Percentiles rank a stretch among this genome's conserved stretches.
Evolutionary conservation across 1,140 invertebrate species (phyloP).

Genomic region (Drosophila busckii): DNA sequence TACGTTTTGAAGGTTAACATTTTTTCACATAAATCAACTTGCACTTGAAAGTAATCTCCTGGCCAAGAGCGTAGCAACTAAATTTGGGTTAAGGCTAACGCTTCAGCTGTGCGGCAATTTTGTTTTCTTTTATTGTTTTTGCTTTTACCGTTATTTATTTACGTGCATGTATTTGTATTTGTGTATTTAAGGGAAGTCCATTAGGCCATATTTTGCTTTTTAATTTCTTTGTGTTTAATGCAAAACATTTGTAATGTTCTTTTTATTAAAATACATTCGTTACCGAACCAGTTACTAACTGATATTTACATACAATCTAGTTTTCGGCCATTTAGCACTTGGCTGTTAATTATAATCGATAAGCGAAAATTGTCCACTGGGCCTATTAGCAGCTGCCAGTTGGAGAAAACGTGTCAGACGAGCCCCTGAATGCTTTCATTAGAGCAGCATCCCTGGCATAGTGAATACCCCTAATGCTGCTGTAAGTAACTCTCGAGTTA

Average conservation of each 20-base stretch:
- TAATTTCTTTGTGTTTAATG: too few relatives aligned
- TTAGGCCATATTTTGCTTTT: too few relatives aligned
- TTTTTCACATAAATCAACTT: constrained; percentile 44
- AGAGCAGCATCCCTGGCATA: too few relatives aligned
- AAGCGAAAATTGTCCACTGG: constrained; percentile 31
- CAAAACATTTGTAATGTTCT: too few relatives aligned
- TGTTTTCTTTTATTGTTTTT: constrained; percentile 13
- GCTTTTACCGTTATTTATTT: background rate
- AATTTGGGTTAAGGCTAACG: constrained; percentile 66
- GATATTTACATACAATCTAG: constrained; percentile 52
- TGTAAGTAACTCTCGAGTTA: constrained; percentile 25
- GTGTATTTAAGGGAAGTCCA: constrained; percentile 44
- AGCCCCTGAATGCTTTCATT: too few relatives aligned
- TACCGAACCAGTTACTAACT: constrained; percentile 10
- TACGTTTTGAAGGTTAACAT: too few relatives aligned
- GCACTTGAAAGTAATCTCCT: constrained; percentile 62
- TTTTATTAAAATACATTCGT: constrained; percentile 16
- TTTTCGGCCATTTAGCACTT: constrained; percentile 53
- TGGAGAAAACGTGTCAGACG: background rate
- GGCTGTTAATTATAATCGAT: constrained; percentile 29
- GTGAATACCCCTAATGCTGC: constrained; percentile 3
- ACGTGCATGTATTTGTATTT: background rate
- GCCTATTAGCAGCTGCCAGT: constrained; percentile 34
- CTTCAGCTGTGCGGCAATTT: constrained; percentile 26
- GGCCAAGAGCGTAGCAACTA: constrained; percentile 18